phyloP scores from a whole-genome alignment of 2,113 vertebrate genomes.

The Rhegmatorhina hoffmannsi region DNA sequence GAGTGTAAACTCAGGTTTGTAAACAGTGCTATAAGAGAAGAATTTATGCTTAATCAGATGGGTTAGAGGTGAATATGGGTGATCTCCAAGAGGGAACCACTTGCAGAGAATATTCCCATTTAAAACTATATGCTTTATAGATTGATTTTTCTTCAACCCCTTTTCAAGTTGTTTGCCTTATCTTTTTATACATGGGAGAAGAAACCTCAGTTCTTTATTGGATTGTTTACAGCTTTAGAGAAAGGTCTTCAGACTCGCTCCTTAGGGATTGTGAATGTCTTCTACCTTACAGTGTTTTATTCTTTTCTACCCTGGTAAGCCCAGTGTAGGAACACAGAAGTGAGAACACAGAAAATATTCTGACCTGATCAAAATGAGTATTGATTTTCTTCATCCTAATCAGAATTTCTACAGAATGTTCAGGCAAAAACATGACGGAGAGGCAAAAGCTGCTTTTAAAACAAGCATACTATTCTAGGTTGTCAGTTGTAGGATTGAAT shows the following conservation, averaged over 20 bases:
- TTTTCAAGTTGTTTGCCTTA: neutral
- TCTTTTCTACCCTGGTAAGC: neutral
- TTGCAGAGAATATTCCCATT: neutral
- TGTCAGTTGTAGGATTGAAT: neutral
- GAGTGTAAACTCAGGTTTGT: neutral
- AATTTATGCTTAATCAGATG: neutral
- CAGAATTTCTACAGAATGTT: neutral
- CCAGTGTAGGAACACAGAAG: neutral
- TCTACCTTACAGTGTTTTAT: neutral
- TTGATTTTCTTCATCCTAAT: neutral
- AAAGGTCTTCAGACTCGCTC: neutral
- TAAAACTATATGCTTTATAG: neutral
- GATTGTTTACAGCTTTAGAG: neutral
- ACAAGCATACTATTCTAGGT: neutral
- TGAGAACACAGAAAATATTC: constrained; percentile 7
- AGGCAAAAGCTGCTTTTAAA: constrained; percentile 8
- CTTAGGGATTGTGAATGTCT: neutral
- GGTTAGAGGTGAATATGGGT: neutral
- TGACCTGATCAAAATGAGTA: neutral
- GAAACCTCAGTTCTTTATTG: neutral
- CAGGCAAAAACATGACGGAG: neutral
- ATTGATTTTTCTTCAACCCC: neutral
- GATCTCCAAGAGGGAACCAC: neutral
- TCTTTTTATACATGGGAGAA: neutral
- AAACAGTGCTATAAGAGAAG: neutral